Evolutionary conservation across 2,797 vertebrate species (phyloP), one percentile per base, ranked within the genome.

Genomic region (Setipinna tenuifilis): DNA sequence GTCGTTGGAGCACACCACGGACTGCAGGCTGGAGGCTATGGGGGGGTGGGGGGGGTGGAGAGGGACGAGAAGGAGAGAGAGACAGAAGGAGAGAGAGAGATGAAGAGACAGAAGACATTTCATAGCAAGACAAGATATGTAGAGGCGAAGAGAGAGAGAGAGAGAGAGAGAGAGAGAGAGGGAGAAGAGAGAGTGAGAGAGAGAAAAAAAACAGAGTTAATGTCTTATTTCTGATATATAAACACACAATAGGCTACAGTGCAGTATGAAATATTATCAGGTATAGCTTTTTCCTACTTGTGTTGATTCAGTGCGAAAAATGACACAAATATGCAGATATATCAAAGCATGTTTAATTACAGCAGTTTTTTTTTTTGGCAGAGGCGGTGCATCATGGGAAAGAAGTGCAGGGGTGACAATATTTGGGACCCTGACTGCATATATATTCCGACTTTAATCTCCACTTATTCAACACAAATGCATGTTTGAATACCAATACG

Each of bases 1-100:
- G 0, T 97, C 96, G 0, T 97, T 99, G 96, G 97, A 96, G 93
- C 98, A 99, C 91, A 99, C 98, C 92, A 97, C 94, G 0, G 97
- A 97, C 92, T 98, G 97, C 84, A 99, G 92, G 0, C 93, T 96
- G 78, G 98, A 96, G 50, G 94, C 98, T 99, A 95, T 6, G 65
- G 81, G 16, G 31, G 68, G 11, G 23, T 1, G 68, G 11, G 62
- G 5, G 11, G 17, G 19, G 58, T 7, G 5, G 9, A 41, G 21
- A 21, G n/a, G 16, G 16, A 58, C 44, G 28, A 41, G 50, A 59
- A 28, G 19, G 61, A 46, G 44, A 19, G 68, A 75, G 68, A 75
- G 68, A 19, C 16, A 12, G 25, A 71, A 11, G 12, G 12, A 6
- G 65, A 28, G 25, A 41, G 31, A 75, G 17, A 41, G 28, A 35